Percentiles rank a stretch among this genome's conserved stretches.
Evolutionary conservation across 2,888 invertebrate genomes (phyloP).

Genomic region (Cephus pulcher): DNA sequence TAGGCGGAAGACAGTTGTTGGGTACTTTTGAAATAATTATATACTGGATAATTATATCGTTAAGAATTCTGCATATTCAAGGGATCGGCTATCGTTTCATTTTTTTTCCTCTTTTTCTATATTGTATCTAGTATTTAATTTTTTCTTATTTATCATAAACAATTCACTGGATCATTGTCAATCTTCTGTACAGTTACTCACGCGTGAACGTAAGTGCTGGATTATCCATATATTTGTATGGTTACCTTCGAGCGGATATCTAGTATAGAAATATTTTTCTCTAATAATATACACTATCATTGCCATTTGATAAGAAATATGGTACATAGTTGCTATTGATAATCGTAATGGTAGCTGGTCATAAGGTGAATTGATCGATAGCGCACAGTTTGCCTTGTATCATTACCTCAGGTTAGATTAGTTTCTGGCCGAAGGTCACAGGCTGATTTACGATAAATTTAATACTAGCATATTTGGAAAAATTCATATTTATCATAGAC

Average conservation of each 20-base stretch:
- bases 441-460: not conserved
- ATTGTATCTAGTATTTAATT: not conserved
- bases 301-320: not conserved
- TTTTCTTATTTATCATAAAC: no score
- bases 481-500: not conserved
- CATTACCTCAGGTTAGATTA: not conserved
- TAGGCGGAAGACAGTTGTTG: not conserved
- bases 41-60: not conserved
- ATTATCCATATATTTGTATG: no score
- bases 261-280: not conserved
- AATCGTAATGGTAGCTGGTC: not conserved
- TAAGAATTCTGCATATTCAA: not conserved
- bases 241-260: no score
- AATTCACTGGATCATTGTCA: no score
- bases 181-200: no score
- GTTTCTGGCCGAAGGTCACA: not conserved
- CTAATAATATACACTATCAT: not conserved
- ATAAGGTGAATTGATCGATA: not conserved
- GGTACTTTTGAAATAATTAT: not conserved
- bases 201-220: no score
- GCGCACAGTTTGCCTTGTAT: not conserved
- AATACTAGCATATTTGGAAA: not conserved
- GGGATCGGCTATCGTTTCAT: not conserved
- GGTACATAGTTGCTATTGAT: not conserved
- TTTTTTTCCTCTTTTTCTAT: not conserved